Evolutionary conservation across 2,888 invertebrate genomes (phyloP), one percentile per base, ranked within the genome.

Genomic region (Melanostoma scalare): DNA sequence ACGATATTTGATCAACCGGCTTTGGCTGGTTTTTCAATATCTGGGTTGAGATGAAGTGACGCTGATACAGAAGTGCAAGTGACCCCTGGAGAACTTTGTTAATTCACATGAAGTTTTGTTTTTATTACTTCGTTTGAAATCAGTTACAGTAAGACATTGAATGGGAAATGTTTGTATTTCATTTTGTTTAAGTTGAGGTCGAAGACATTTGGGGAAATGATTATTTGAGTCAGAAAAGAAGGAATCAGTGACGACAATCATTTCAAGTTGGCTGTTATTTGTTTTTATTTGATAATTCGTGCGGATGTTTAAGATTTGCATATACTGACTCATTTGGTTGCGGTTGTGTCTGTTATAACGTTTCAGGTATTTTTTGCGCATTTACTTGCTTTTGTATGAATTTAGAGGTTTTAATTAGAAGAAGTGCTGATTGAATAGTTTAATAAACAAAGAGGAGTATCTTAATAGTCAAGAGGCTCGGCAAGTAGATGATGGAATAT

Each of bases 61-160:
- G 38, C 58, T 50, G 56, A 40, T 55, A 46, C 44, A 75, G 75
- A 71, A 75, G 46, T 50, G 52, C 60, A 60, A 68, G 69, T 80
- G 71, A 76, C 75, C 65, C 68, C 48, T n/a, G 52, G 10, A 30
- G 58, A 74, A 65, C 63, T 63, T 36, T 31, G 20, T 8, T 9
- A 50, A 58, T 35, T 50, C 48, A 48, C 60, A 40, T 53, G 8
- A 10, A 52, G 38, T 36, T 52, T 58, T 2, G 40, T 42, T 56
- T 67, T 20, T 50, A 50, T 31, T 67, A 20, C 20, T 20, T 74
- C 10, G 2, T 35, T 61, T n/a, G 38, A 68, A 50, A 55, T 65
- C 40, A 76, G 40, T 65, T n/a, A n/a, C 63, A 52, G 46, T 1
- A 56, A 56, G 10, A 44, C 56, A 44, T n/a, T 44, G 31, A 44